Percentiles rank a stretch among this genome's conserved stretches.
These are phyloP conservation scores for Silurus glanis DNA, from an alignment of 2,113 vertebrate genomes.

Conservation along the genomic window DNA sequence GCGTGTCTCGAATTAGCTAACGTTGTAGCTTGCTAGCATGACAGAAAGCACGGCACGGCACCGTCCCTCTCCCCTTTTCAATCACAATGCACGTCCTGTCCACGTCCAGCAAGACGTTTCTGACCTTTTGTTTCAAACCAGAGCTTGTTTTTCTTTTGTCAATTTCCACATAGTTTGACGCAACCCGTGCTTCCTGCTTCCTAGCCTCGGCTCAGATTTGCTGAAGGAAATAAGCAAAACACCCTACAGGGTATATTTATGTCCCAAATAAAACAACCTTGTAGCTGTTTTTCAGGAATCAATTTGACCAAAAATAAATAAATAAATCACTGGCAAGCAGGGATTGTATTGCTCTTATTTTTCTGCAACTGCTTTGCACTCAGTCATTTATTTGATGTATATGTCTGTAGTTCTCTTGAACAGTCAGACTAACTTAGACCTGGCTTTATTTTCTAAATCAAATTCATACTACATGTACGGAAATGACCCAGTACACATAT, in stretches of 20 bases:
- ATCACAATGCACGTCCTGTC: not conserved
- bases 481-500: not conserved
- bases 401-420: not conserved
- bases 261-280: not conserved
- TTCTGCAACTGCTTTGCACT: too few relatives aligned
- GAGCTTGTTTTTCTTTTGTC: not conserved
- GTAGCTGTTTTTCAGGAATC: not conserved
- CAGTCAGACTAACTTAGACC: not conserved
- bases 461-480: not conserved
- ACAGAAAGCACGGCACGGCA: not conserved
- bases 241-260: not conserved
- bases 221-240: not conserved
- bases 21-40: slow-evolving; percentile 18
- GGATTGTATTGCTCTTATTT: not conserved
- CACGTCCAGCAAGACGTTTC: not conserved
- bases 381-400: not conserved
- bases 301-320: not conserved
- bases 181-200: not conserved
- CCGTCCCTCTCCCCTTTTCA: not conserved
- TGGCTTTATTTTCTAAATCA: not conserved
- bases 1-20: slow-evolving; percentile 39
- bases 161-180: not conserved
- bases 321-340: not conserved
- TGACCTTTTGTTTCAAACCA: not conserved
- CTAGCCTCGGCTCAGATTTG: not conserved